These are phyloP conservation scores for Himalopsyche phryganea DNA, from an alignment of 1,140 invertebrate species.

Conservation along the genomic window DNA sequence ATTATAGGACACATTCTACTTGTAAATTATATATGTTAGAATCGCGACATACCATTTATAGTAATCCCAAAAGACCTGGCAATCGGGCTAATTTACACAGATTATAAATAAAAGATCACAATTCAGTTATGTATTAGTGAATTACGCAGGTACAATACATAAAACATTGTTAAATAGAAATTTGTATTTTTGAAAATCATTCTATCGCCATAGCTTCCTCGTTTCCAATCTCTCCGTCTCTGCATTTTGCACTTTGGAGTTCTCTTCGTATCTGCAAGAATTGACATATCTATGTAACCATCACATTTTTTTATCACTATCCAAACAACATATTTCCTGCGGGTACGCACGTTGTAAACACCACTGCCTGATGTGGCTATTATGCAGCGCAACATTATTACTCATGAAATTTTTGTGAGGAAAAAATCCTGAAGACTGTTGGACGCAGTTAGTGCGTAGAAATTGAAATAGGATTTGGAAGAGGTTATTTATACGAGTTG, in stretches of 20 bases:
- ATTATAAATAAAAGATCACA: too few species aligned
- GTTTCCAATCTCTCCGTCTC: constrained; percentile 66
- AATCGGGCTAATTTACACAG: too few species aligned
- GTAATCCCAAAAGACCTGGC: too few species aligned
- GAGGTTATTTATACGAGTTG: too few species aligned
- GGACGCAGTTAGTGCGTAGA: neutral
- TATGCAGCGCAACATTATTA: neutral
- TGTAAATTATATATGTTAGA: too few species aligned
- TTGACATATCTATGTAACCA: neutral
- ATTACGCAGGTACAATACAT: too few species aligned
- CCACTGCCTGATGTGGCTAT: neutral
- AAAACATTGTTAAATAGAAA: too few species aligned
- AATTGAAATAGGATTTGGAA: too few species aligned
- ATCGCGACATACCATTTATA: too few species aligned
- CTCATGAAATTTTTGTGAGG: neutral
- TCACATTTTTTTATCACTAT: neutral
- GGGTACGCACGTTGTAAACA: neutral
- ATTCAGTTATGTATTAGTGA: too few species aligned
- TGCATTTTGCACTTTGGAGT: constrained; percentile 74
- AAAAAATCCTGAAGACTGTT: neutral
- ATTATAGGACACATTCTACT: too few species aligned
- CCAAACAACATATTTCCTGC: neutral
- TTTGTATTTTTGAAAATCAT: too few species aligned
- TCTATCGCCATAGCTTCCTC: constrained; percentile 38
- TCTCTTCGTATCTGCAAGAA: constrained; percentile 62